phyloP scores from a whole-genome alignment of 2,888 invertebrate genomes.

The Barypeithes pellucidus region DNA sequence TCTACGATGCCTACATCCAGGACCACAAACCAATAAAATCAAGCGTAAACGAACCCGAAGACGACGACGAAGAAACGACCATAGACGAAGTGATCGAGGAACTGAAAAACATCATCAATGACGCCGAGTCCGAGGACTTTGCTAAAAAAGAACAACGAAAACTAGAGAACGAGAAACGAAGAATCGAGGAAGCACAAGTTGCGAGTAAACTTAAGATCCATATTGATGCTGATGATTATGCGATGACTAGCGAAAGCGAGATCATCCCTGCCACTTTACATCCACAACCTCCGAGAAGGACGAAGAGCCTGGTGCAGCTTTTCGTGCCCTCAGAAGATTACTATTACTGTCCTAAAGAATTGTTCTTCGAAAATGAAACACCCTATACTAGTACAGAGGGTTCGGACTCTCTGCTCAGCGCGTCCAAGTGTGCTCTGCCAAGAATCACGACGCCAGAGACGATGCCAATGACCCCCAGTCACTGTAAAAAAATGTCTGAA shows the following conservation, averaged over 20 bases:
- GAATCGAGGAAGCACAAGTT: conserved; percentile 64
- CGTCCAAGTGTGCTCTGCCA: conserved; percentile 70
- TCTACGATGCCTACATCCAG: conserved; percentile 76
- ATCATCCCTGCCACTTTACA: conserved; percentile 85
- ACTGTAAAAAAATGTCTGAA: conserved; percentile 69
- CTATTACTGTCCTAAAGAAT: conserved; percentile 71
- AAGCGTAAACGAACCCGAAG: conserved; percentile 57
- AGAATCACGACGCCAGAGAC: conserved; percentile 39
- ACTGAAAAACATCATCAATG: conserved; percentile 87
- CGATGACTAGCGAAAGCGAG: conserved; percentile 75
- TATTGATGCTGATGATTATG: conserved; percentile 71
- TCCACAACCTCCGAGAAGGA: conserved; percentile 86
- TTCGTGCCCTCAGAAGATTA: conserved; percentile 77
- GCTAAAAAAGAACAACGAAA: conserved; percentile 66
- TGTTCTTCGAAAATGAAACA: conserved; percentile 75
- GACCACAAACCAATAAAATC: conserved; percentile 6
- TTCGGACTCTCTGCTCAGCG: conserved; percentile 81
- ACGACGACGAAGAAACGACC: conserved; percentile 85
- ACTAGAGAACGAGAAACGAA: conserved; percentile 61
- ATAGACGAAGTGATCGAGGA: conserved; percentile 92
- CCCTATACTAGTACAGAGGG: conserved; percentile 79
- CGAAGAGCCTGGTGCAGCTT: conserved; percentile 81
- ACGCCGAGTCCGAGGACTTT: conserved; percentile 83
- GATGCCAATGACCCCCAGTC: conserved; percentile 16
- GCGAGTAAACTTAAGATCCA: conserved; percentile 65